Evolutionary conservation across 1,140 invertebrate species (phyloP).

Genomic region (Pseudomyrmex sp.): DNA sequence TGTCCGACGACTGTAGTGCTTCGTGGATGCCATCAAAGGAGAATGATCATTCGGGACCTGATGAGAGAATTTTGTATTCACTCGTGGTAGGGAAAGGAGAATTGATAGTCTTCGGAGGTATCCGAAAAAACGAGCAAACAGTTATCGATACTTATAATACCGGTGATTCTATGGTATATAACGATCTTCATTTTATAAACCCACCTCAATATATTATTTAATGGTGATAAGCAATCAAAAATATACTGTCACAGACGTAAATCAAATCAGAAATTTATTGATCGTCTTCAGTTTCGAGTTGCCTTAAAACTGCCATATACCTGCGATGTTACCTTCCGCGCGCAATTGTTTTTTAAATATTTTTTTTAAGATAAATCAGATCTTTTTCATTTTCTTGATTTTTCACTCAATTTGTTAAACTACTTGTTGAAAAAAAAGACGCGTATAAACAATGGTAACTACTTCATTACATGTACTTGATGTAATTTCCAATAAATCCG

Average conservation of each 20-base stretch:
- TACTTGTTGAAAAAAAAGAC: too few relatives aligned
- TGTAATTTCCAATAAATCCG: too few relatives aligned
- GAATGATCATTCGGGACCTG: slow-evolving; percentile 89
- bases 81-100: slow-evolving; percentile 95
- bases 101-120: slow-evolving; percentile 97
- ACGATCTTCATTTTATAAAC: slow-evolving; percentile 92
- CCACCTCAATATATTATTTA: slow-evolving; percentile 91
- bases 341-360: too few relatives aligned
- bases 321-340: too few relatives aligned
- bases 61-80: slow-evolving; percentile 96
- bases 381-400: too few relatives aligned
- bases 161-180: slow-evolving; percentile 88
- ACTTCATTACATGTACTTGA: too few relatives aligned
- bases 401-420: too few relatives aligned
- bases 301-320: too few relatives aligned
- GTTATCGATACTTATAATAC: slow-evolving; percentile 80
- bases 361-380: too few relatives aligned
- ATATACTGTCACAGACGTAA: not conserved
- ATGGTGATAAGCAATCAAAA: slow-evolving; percentile 64
- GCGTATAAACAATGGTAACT: too few relatives aligned
- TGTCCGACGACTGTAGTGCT: slow-evolving; percentile 88
- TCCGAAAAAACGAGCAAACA: slow-evolving; percentile 89
- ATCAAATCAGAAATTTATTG: too few relatives aligned
- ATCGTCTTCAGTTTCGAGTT: too few relatives aligned
- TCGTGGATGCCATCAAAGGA: slow-evolving; percentile 91